Percentiles rank a stretch among this genome's conserved stretches.
Evolutionary conservation across 2,113 vertebrate species (phyloP).

Genomic region (Tetrao urogallus): DNA sequence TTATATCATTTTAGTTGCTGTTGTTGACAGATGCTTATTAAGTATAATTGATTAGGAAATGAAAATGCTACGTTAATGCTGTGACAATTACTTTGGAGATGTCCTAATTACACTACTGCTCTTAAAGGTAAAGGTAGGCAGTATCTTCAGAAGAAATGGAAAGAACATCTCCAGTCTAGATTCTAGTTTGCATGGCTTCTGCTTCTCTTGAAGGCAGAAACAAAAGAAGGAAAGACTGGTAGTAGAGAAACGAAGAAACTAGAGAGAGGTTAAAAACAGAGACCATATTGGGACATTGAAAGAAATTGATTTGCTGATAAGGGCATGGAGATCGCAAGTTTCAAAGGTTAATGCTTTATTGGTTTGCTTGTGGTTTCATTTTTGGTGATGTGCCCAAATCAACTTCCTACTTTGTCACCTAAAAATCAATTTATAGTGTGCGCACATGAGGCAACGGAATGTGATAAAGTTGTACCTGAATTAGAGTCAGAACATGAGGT

Average conservation of each 20-base stretch:
- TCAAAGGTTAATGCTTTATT: not conserved
- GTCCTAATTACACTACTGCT: too few relatives aligned
- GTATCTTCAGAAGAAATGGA: not conserved
- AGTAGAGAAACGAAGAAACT: not conserved
- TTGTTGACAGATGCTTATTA: not conserved
- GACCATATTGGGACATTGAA: not conserved
- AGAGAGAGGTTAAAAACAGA: not conserved
- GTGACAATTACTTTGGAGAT: not conserved
- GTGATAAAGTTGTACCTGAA: not conserved
- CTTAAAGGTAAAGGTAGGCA: not conserved
- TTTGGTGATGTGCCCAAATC: not conserved
- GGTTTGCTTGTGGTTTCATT: not conserved
- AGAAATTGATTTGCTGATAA: not conserved
- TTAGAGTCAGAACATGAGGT: not conserved
- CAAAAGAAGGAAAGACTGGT: not conserved
- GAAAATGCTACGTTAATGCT: not conserved
- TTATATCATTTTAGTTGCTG: not conserved
- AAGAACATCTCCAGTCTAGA: not conserved
- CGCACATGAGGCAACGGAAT: rapidly evolving
- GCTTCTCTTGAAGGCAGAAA: not conserved
- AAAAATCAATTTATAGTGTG: not conserved
- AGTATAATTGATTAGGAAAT: not conserved
- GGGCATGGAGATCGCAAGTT: not conserved
- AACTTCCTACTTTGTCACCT: too few relatives aligned
- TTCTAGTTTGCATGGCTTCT: not conserved